These are phyloP conservation scores for Haliclona indistincta DNA, from an alignment of 37 sponge, comb jelly and placozoan genomes.

Conservation along the genomic window DNA sequence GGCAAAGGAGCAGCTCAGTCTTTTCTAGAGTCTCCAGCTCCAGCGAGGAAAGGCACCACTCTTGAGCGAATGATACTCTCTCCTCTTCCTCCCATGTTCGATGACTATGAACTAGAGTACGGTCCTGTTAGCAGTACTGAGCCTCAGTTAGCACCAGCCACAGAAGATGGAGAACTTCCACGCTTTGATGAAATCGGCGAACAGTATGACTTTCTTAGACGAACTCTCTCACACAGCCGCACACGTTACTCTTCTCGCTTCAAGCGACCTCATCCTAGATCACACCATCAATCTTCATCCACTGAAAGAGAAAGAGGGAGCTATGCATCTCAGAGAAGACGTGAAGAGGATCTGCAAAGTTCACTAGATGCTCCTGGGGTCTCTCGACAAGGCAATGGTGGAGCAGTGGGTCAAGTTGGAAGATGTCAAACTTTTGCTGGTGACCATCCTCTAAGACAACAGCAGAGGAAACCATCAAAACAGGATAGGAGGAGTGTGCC, in stretches of 20 bases:
- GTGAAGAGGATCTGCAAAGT: constrained; percentile 1
- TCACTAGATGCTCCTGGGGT: neutral
- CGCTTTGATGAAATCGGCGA: constrained; percentile 30
- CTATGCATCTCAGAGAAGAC: constrained; percentile 5
- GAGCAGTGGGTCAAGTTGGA: neutral
- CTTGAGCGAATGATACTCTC: neutral
- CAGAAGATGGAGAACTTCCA: neutral
- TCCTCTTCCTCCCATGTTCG: neutral
- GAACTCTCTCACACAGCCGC: constrained; percentile 70
- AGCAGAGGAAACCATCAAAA: too few relatives aligned
- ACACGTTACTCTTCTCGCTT: constrained; percentile 58
- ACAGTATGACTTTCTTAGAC: constrained; percentile 64
- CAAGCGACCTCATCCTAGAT: constrained; percentile 5
- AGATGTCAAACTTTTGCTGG: too few relatives aligned
- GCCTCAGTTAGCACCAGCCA: neutral
- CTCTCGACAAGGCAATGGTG: neutral
- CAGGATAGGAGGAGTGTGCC: too few relatives aligned
- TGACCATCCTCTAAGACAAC: too few relatives aligned
- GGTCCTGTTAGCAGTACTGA: constrained; percentile 7
- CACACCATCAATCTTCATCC: neutral
- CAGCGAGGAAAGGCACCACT: too few relatives aligned
- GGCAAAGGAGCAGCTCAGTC: too few relatives aligned
- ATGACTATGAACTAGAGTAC: neutral
- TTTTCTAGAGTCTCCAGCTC: too few relatives aligned
- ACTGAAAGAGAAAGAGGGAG: neutral